Conservation (phyloP, 2,888 invertebrate genomes). For the Heliconius hortense region DNA sequence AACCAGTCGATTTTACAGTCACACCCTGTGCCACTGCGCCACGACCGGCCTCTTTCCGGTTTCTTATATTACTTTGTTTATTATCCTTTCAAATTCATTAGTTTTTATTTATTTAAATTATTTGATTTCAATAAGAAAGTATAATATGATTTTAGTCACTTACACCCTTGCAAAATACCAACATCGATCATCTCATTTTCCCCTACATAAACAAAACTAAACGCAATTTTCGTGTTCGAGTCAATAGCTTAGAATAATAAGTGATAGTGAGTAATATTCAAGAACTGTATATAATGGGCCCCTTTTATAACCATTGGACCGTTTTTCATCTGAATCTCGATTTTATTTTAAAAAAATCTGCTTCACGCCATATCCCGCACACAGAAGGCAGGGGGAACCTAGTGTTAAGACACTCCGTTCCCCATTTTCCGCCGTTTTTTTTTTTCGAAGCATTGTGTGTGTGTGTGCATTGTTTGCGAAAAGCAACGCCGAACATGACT, state of each 20-base stretch:
- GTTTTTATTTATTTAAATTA: not conserved
- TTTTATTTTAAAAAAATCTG: not conserved
- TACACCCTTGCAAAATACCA: constrained; percentile 14
- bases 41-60: too few species aligned
- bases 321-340: constrained; percentile 28
- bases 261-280: constrained; percentile 78
- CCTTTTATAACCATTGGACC: constrained; percentile 47
- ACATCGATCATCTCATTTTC: constrained; percentile 53
- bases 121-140: not conserved
- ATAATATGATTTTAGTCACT: constrained; percentile 5
- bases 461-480: too few species aligned
- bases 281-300: constrained; percentile 70
- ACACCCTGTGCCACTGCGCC: too few species aligned
- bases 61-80: not conserved
- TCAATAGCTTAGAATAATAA: constrained; percentile 82
- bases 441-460: too few species aligned
- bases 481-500: too few species aligned
- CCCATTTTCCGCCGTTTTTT: too few species aligned
- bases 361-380: too few species aligned
- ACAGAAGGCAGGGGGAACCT: too few species aligned
- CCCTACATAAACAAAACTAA: constrained; percentile 75
- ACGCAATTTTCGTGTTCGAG: constrained; percentile 79
- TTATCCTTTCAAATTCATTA: not conserved
- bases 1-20: too few species aligned
- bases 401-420: too few species aligned